Conservation (phyloP, 2,113 vertebrate genomes). For the Fulmarus glacialis region DNA sequence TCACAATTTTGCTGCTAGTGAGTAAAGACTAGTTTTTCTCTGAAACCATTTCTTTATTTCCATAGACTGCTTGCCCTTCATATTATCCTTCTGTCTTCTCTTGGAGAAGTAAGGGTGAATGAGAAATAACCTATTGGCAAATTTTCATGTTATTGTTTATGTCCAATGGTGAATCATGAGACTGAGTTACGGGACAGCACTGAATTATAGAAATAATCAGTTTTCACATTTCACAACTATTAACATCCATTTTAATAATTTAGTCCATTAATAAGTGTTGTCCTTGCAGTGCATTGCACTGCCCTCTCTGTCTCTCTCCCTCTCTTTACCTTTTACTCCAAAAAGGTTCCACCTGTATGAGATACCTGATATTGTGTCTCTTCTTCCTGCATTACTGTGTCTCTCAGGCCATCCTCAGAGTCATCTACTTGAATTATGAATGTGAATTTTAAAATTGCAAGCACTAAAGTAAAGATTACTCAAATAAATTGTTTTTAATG, state of each 20-base stretch:
- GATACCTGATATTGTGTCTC: neutral
- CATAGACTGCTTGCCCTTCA: neutral
- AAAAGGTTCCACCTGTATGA: neutral
- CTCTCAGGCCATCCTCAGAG: neutral
- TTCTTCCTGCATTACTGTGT: neutral
- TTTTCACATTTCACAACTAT: neutral
- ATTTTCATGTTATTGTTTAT: neutral
- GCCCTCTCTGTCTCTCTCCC: neutral
- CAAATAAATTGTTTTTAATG: neutral
- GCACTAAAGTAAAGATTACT: neutral
- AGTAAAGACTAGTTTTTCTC: neutral
- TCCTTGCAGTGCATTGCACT: neutral
- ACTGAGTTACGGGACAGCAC: neutral
- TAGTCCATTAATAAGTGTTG: neutral
- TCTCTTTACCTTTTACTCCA: neutral
- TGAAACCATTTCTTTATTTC: neutral
- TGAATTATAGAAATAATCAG: neutral
- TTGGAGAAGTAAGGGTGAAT: neutral
- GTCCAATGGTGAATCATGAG: neutral
- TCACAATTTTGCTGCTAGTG: neutral
- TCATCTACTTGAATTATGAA: neutral
- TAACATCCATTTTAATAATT: neutral
- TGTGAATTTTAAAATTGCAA: neutral
- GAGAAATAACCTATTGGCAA: neutral
- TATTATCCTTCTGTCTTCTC: neutral